A percentile compares a stretch with the other conserved stretches of the same genome.
Evolutionary conservation across 2,113 vertebrate species (phyloP).

Genomic region (Protobothrops mucrosquamatus): DNA sequence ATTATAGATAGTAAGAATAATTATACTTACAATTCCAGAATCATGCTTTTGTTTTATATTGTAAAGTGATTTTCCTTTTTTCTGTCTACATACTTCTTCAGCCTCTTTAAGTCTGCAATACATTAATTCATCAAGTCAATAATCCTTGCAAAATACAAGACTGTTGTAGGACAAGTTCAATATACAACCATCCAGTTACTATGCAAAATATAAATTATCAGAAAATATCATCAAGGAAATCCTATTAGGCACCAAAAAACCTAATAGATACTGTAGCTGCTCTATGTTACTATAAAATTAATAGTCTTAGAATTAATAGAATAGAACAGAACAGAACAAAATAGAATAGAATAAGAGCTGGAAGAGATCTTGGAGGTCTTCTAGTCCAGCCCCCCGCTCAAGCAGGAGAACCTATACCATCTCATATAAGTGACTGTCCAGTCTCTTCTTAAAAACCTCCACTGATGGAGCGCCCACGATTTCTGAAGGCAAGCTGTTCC

Average conservation of each 20-base stretch:
- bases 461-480: no score
- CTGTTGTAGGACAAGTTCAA: not conserved
- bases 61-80: constrained; percentile 90
- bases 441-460: no score
- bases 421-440: no score
- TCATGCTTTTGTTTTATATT: constrained; percentile 94
- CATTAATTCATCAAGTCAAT: constrained; percentile 8
- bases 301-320: not conserved
- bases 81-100: constrained; percentile 88
- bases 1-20: not conserved
- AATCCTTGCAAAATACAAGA: constrained; percentile 15
- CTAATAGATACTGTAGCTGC: not conserved
- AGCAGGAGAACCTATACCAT: no score
- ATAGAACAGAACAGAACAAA: no score
- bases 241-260: not conserved
- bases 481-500: no score
- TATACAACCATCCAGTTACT: not conserved
- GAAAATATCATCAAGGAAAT: not conserved
- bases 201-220: constrained; percentile 5
- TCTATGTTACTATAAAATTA: not conserved
- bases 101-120: constrained; percentile 85
- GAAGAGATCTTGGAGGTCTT: no score
- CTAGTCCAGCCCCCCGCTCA: no score
- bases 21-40: constrained; percentile 88
- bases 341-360: no score